phyloP scores from a whole-genome alignment of 2,888 invertebrate genomes.

The Tipula lateralis region DNA sequence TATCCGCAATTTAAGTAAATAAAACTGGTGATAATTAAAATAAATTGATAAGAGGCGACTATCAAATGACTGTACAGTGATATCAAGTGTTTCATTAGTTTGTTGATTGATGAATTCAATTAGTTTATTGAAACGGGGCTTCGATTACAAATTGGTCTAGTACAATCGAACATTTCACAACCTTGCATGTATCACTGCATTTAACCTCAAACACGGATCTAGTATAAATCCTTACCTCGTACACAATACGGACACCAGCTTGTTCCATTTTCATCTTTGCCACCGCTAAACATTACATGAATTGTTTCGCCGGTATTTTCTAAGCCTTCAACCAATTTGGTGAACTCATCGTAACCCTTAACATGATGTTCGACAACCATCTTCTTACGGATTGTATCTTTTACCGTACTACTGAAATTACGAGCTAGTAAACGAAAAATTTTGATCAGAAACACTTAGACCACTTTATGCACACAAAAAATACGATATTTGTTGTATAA shows the following conservation, averaged over 20 bases:
- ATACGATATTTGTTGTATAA: not conserved
- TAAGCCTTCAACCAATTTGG: slow-evolving; percentile 45
- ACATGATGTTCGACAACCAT: slow-evolving; percentile 49
- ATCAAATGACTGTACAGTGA: not conserved
- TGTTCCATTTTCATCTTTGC: slow-evolving; percentile 54
- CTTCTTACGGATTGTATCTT: slow-evolving; percentile 34
- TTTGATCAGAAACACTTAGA: not conserved
- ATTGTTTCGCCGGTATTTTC: slow-evolving; percentile 44
- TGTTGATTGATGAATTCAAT: not conserved
- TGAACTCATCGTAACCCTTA: slow-evolving; percentile 48
- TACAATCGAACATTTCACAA: not conserved
- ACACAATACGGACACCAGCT: slow-evolving; percentile 92
- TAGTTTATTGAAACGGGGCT: not conserved
- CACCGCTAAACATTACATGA: slow-evolving; percentile 48
- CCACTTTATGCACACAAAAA: not conserved
- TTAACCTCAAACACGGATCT: not conserved
- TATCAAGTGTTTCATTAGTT: not conserved
- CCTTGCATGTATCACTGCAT: not conserved
- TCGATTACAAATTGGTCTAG: not conserved
- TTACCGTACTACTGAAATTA: not conserved
- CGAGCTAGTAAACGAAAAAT: not conserved
- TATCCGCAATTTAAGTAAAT: not conserved
- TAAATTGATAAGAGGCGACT: not conserved
- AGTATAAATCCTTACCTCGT: slow-evolving; percentile 55
- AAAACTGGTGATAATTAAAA: not conserved